Evolutionary conservation across 1,140 invertebrate species (phyloP), one percentile per base, ranked within the genome.

Genomic region (Macrobrachium rosenbergii): DNA sequence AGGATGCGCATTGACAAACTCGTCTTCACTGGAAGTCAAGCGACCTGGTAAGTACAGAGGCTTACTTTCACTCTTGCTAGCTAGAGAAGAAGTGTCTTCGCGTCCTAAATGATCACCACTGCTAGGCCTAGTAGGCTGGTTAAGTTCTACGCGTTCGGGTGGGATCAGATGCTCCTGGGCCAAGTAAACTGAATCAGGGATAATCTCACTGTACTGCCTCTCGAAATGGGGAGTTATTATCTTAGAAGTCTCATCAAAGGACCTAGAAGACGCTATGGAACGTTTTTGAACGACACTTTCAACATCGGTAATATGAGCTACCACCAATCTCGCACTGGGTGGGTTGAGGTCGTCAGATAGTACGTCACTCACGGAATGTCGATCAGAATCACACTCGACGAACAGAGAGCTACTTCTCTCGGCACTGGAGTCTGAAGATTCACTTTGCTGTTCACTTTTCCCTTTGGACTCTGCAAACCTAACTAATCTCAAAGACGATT

Each of bases 331-430:
- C 11, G 87, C 87, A 84, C 87, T 83, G 8, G 87, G 77, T 16
- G 82, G 59, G 58, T 88, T 88, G 75, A 83, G 37, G 62, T 88
- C 87, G 62, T 83, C 87, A 10, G 73, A 82, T 77, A 83, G 75
- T 23, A 88, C 69, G 86, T 89, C 87, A 81, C 89, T 89, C 16
- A 82, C 83, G 19, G 89, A 89, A 80, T 89, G 89, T 88, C 86
- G 81, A 75, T 89, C 89, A 23, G 89, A 89, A 78, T 89, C 89
- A 37, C 87, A 88, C 83, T 89, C 89, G 28, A 89, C 89, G 45
- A 89, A 78, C 60, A 89, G 76, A 43, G 89, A 89, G 76, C 88
- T 89, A 77, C 83, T 86, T 78, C 88, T 85, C 23, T 89, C 88
- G 2, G 83, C 88, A 86, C 88, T 89, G 12, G 89, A 89, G 79